Base-by-base conservation (phyloP, 2,797 vertebrate genomes). In the Prunella strophiata region DNA sequence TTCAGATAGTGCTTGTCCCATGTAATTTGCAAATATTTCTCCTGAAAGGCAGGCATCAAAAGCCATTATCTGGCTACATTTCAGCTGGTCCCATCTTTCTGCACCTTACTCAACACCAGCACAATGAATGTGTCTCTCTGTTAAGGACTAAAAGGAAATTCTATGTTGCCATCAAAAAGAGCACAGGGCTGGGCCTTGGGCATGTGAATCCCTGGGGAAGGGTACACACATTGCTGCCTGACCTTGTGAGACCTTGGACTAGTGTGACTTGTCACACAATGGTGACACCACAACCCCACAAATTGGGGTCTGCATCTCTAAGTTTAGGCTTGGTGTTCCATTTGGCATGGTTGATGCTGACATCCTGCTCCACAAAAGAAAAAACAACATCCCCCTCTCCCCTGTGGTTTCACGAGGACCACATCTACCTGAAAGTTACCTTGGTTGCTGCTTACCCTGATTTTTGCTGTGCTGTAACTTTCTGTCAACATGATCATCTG, bases 251-350 rank as follows among this genome's bases (percentile, higher is more conserved):
- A 23, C 45, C 27, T 30, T 32, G 76, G 48, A 11, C 13, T 32
- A 9, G 13, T 0, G 2, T 26, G 7, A 0, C 19, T 67, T n/a
- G 48, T 30, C 66, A 59, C n/a, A 5, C 10, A 13, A 50, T 0
- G 36, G 36, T 36, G 36, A 36, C 36, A 36, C 36, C 36, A 9
- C 36, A 36, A 36, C 36, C 36, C 36, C 36, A 63, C 36, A 52
- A 76, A 29, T 0, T 73, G 17, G 5, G 10, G 18, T 71, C 75
- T 4, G 2, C 29, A 25, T 22, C 47, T 4, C 0, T 20, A 40
- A 57, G 14, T 30, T 21, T 11, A 38, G 52, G 18, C 38, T 50
- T 55, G n/a, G 29, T 72, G 32, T 26, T 85, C 61, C 17, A 34
- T 36, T 16, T 16, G 13, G 15, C 23, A 6, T 1, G 6, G n/a